Conservation (phyloP, 92 coral and sea anemone genomes). For the Epizoanthus illoricatus region DNA sequence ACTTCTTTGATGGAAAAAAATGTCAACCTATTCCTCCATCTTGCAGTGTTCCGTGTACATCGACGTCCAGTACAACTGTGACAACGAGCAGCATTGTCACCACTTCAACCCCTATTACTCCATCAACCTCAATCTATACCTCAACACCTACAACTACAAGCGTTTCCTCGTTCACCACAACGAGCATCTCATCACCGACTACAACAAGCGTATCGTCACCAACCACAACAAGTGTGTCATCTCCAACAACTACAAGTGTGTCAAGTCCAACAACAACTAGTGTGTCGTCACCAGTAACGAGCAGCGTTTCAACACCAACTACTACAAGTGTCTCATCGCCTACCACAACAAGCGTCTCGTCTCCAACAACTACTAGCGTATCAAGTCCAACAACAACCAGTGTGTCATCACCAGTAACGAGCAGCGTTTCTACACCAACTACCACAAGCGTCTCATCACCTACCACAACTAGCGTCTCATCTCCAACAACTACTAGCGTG, state of each 20-base stretch:
- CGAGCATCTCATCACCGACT: conserved; percentile 46
- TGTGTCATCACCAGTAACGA: no score
- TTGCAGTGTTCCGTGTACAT: conserved; percentile 65
- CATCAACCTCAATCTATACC: conserved; percentile 5
- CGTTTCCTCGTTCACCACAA: conserved; percentile 27
- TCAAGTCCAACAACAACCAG: no score
- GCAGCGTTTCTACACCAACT: neutral
- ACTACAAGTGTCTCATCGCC: neutral
- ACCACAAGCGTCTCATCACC: conserved; percentile 8
- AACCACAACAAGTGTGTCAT: conserved; percentile 1
- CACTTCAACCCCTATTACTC: conserved; percentile 39
- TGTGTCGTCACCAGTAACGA: no score
- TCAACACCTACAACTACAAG: conserved; percentile 40
- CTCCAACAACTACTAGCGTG: conserved; percentile 1
- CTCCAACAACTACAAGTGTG: neutral
- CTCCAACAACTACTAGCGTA: neutral
- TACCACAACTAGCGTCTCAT: neutral
- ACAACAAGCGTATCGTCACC: conserved; percentile 7
- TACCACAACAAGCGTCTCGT: neutral
- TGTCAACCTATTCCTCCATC: conserved; percentile 74
- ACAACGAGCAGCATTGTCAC: conserved; percentile 40
- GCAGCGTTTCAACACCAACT: conserved; percentile 1
- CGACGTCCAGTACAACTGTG: conserved; percentile 23
- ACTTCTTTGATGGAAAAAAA: conserved; percentile 85
- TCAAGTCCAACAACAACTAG: neutral